Base-by-base conservation (phyloP, 2,888 invertebrate species). In the Scaptomyza tumidula region DNA sequence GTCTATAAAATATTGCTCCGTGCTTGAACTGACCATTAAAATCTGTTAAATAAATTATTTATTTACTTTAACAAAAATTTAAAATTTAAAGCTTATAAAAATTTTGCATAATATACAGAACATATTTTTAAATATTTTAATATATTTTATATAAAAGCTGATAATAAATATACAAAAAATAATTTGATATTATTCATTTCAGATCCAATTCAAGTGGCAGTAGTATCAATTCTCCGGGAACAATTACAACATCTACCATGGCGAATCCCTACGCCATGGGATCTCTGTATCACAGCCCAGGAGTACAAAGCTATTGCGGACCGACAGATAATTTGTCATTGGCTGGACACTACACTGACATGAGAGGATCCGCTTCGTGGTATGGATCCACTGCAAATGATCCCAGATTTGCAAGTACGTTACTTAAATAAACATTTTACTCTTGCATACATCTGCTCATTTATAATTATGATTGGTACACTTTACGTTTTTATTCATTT, bases 361-460 rank as follows among this genome's bases (percentile, higher is more conserved):
- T 95, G 93, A 91, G 96, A 73, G 94, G 94, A 80, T 94, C 95
- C 52, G 94, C 95, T 74, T 91, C 93, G 61, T 98, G 98, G 98
- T 98, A 98, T 93, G 95, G 96, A 80, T 96, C 97, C 79, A 96
- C 97, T 52, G 95, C 96, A 80, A 97, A 97, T 90, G 98, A 98
- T 93, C 98, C 98, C 76, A 94, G 98, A 93, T 98, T 98, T 94
- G 98, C 98, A 94, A 98, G 98, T 98, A 95, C 96, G 98, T 97
- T 6, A 37, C 3, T 37, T 5, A n/a, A 24, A 24, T 24, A 24
- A 24, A 24, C 24, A 24, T 24, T 24, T 24, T 24, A 24, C 24
- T 24, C 24, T 24, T 24, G 24, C 24, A 24, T 24, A 24, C 0
- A 24, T 24, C 24, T 24, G 24, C 3, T 24, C 3, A 24, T 24